A percentile compares a stretch with the other conserved stretches of the same genome.
These are phyloP conservation scores for Herminia tarsipennalis DNA, from an alignment of 2,888 invertebrate genomes.

Conservation along the genomic window DNA sequence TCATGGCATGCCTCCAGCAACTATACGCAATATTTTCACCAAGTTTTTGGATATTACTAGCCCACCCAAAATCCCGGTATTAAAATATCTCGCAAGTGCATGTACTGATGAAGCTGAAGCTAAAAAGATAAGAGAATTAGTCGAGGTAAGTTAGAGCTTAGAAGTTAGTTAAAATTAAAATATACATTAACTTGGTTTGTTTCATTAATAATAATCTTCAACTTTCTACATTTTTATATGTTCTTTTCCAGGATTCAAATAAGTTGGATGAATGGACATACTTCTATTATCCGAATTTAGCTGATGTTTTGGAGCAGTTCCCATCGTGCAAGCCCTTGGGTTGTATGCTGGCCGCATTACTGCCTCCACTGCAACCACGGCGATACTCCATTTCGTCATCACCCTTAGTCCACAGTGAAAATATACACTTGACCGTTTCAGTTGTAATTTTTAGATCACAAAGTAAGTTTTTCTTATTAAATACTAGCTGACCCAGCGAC, in stretches of 20 bases:
- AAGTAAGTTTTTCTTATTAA: no score
- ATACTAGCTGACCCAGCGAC: no score
- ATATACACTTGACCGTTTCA: slow-evolving; percentile 96
- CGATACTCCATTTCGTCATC: slow-evolving; percentile 98
- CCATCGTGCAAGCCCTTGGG: slow-evolving; percentile 94
- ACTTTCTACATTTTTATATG: slow-evolving; percentile 1
- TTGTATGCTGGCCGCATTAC: slow-evolving; percentile 91
- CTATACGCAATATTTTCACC: slow-evolving; percentile 90
- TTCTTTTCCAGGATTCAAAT: slow-evolving; percentile 89
- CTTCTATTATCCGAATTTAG: slow-evolving; percentile 92
- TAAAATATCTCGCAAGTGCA: slow-evolving; percentile 92
- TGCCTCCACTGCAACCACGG: slow-evolving; percentile 94
- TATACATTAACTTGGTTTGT: no score
- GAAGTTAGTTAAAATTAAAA: no score
- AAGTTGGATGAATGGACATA: slow-evolving; percentile 98
- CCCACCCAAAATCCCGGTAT: slow-evolving; percentile 93
- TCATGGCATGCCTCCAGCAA: slow-evolving; percentile 92
- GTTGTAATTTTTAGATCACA: slow-evolving; percentile 94
- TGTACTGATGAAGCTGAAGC: slow-evolving; percentile 91
- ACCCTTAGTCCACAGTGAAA: slow-evolving; percentile 88
- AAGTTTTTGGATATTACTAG: slow-evolving; percentile 96
- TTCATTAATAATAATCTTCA: no score
- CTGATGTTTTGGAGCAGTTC: slow-evolving; percentile 95
- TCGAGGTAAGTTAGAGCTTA: slow-evolving; percentile 85
- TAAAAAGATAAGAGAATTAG: slow-evolving; percentile 88